phyloP scores from a whole-genome alignment of 2,797 vertebrate species.

The Sebastes matsubarae region DNA sequence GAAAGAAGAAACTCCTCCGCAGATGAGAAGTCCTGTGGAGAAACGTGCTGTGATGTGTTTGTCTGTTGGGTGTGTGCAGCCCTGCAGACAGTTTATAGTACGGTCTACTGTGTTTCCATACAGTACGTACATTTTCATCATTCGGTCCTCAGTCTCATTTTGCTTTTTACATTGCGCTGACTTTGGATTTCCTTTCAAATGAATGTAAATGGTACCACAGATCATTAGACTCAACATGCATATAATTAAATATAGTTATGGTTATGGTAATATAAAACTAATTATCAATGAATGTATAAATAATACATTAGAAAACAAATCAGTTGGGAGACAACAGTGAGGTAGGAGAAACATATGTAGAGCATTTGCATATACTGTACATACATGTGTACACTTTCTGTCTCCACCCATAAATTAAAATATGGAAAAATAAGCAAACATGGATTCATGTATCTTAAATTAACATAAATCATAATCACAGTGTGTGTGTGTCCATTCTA shows the following conservation, averaged over 20 bases:
- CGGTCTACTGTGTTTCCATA: neutral
- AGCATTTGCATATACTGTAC: neutral
- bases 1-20: slow-evolving; percentile 18
- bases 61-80: slow-evolving; percentile 19
- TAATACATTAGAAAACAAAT: neutral
- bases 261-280: neutral
- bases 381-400: no score
- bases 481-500: neutral
- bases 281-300: neutral
- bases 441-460: no score
- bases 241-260: neutral
- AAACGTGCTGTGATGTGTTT: slow-evolving; percentile 15
- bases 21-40: slow-evolving; percentile 16
- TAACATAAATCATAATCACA: no score
- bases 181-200: neutral
- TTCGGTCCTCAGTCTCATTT: neutral
- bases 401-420: neutral
- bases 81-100: neutral
- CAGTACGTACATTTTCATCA: neutral
- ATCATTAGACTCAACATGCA: neutral
- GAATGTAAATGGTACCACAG: neutral
- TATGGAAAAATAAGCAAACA: no score
- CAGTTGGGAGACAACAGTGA: neutral
- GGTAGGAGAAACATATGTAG: neutral
- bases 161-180: neutral